These are phyloP conservation scores for Sitobion miscanthi DNA, from an alignment of 1,140 invertebrate species.

Conservation along the genomic window DNA sequence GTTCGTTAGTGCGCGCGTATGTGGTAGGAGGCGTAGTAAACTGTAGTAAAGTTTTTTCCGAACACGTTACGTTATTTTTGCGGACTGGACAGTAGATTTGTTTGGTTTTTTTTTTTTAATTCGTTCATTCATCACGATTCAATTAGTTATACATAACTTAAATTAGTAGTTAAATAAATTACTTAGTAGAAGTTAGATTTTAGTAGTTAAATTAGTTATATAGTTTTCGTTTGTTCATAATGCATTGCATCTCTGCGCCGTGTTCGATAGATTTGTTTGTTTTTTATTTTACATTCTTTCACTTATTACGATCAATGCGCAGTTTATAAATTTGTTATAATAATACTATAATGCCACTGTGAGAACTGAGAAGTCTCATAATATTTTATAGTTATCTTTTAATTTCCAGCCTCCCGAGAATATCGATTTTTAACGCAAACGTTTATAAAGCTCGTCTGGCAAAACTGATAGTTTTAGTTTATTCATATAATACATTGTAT, in stretches of 20 bases:
- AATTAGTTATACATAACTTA: no score
- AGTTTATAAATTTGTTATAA: neutral
- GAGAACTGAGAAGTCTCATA: neutral
- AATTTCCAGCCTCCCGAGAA: neutral
- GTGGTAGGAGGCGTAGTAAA: neutral
- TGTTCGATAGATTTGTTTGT: no score
- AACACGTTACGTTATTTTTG: neutral
- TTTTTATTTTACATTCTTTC: neutral
- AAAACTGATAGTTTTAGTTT: neutral
- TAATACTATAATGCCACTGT: neutral
- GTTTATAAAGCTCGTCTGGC: neutral
- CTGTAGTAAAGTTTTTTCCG: no score
- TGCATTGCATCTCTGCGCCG: no score
- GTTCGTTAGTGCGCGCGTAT: neutral
- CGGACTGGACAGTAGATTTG: no score
- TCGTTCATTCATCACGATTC: neutral
- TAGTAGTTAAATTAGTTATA: no score
- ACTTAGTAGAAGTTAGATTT: no score
- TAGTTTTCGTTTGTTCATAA: no score
- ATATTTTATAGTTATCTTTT: neutral
- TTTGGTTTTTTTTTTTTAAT: neutral
- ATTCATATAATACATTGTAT: neutral
- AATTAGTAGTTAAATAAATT: no score
- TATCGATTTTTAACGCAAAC: neutral
- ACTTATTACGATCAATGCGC: neutral